Conservation (phyloP, 2,797 vertebrate genomes). For the Paguma larvata region DNA sequence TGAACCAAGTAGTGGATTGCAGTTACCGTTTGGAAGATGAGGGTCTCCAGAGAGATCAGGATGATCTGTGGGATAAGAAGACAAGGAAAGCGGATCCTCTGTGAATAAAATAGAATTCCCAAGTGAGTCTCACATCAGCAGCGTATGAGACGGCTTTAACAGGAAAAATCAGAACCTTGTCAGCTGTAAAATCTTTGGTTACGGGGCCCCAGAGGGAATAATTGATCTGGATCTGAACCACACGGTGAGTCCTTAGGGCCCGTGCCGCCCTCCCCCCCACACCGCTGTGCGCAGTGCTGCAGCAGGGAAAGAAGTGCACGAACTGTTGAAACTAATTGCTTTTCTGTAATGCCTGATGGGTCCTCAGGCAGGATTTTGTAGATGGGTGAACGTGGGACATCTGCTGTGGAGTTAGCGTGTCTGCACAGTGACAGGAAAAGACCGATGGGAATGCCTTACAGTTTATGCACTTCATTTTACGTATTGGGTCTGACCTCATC, state of each 20-base stretch:
- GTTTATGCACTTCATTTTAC: not conserved
- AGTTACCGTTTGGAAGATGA: not conserved
- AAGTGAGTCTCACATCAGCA: not conserved
- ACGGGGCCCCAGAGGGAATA: not conserved
- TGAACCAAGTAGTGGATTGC: not conserved
- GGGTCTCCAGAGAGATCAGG: not conserved
- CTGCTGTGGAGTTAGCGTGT: not conserved
- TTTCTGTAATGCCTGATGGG: slow-evolving; percentile 38
- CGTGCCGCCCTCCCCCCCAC: fast-evolving
- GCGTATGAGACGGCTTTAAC: not conserved
- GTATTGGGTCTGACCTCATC: not conserved
- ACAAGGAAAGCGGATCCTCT: not conserved
- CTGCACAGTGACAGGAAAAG: not conserved
- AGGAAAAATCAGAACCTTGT: not conserved
- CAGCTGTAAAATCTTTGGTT: not conserved
- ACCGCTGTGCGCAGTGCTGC: not conserved
- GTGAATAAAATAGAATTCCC: not conserved
- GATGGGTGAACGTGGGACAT: slow-evolving; percentile 16
- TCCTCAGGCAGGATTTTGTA: not conserved
- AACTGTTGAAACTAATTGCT: slow-evolving; percentile 13
- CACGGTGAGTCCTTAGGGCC: not conserved
- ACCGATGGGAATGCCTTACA: not conserved
- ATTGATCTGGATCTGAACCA: not conserved
- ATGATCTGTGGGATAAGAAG: not conserved
- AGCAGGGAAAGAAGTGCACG: not conserved